Evolutionary conservation across 2,797 vertebrate genomes (phyloP).

Genomic region (Yasuhikotakia modesta): DNA sequence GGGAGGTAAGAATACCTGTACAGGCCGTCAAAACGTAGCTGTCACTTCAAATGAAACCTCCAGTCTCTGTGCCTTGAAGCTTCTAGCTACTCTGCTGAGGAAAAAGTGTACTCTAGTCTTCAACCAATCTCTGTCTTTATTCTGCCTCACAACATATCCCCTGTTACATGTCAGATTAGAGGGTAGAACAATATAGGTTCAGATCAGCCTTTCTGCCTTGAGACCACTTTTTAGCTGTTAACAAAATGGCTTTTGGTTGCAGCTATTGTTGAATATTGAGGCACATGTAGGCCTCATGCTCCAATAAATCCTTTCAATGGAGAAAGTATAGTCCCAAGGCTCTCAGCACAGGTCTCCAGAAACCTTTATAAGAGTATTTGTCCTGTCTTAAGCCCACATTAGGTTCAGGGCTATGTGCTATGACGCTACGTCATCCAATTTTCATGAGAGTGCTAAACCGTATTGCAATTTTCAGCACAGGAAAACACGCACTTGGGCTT

Average conservation of each 20-base stretch:
- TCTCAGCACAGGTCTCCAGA: background rate
- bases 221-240: conserved; percentile 70
- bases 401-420: background rate
- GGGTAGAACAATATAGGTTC: conserved; percentile 23
- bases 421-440: background rate
- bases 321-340: conserved; percentile 66
- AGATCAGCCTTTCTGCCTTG: conserved; percentile 60
- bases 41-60: conserved; percentile 52
- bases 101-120: conserved; percentile 27
- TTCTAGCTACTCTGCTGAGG: conserved; percentile 36
- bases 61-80: conserved; percentile 28
- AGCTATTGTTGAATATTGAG: conserved; percentile 73
- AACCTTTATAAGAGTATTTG: background rate
- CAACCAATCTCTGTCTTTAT: conserved; percentile 26
- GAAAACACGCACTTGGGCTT: background rate
- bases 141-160: conserved; percentile 45
- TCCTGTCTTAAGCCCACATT: background rate
- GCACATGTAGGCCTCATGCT: conserved; percentile 70
- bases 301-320: conserved; percentile 74
- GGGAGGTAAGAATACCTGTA: conserved; percentile 43
- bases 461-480: background rate
- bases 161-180: conserved; percentile 56
- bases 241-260: conserved; percentile 75
- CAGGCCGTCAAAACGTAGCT: conserved; percentile 50
- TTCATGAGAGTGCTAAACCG: background rate